Evolutionary conservation across 2,797 vertebrate genomes (phyloP).

Genomic region (Sebastes hopkinsi): DNA sequence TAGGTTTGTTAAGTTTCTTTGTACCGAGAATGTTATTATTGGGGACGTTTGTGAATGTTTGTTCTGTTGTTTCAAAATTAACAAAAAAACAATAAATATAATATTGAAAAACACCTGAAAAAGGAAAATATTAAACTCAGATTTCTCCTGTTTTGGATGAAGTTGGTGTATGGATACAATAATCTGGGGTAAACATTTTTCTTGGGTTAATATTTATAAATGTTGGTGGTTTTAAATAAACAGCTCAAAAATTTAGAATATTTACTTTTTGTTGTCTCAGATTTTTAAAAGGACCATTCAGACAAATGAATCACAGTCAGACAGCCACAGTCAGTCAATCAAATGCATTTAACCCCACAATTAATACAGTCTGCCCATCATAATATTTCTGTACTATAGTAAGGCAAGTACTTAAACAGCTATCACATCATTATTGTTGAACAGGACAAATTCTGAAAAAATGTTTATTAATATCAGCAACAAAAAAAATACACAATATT

Average conservation of each 20-base stretch:
- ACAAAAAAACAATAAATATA: too few relatives aligned
- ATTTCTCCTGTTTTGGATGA: neutral
- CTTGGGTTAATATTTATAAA: neutral
- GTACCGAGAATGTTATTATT: too few relatives aligned
- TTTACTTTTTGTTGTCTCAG: neutral
- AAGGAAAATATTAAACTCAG: neutral
- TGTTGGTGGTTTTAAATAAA: neutral
- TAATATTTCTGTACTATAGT: neutral
- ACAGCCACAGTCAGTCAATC: neutral
- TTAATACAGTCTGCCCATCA: neutral
- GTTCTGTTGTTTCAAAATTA: too few relatives aligned
- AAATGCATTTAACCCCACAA: neutral
- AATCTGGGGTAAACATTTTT: neutral
- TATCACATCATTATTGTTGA: neutral
- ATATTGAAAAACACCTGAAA: neutral
- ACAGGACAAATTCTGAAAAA: slow-evolving; percentile 37
- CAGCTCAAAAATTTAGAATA: neutral
- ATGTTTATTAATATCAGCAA: slow-evolving; percentile 63
- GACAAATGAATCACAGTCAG: neutral
- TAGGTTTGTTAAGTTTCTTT: too few relatives aligned
- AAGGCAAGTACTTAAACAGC: neutral
- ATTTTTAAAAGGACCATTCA: neutral
- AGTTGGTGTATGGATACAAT: neutral
- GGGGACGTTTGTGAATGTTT: too few relatives aligned
- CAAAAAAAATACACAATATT: slow-evolving; percentile 25